A percentile compares a stretch with the other conserved stretches of the same genome.
Evolutionary conservation across 2,113 vertebrate genomes (phyloP).

Genomic region (Piaya cayana): DNA sequence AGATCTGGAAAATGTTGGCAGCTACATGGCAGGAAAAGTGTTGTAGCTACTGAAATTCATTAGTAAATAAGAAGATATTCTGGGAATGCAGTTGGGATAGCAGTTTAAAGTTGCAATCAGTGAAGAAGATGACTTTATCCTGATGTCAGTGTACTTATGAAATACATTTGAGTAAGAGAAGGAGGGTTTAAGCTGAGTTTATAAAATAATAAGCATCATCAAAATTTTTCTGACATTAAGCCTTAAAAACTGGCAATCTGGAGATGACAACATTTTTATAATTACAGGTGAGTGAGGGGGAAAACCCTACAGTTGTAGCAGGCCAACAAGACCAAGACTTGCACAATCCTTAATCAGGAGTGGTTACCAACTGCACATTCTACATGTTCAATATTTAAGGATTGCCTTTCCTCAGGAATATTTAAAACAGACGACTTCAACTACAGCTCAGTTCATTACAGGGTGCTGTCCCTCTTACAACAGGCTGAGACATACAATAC

Average conservation of each 20-base stretch:
- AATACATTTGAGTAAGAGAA: not conserved
- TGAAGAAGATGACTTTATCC: not conserved
- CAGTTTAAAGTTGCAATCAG: not conserved
- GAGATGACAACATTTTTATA: not conserved
- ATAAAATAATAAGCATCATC: not conserved
- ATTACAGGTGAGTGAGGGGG: not conserved
- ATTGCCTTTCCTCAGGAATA: not conserved
- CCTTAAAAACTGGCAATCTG: not conserved
- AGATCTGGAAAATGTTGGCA: not conserved
- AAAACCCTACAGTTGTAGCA: not conserved
- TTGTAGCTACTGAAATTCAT: not conserved
- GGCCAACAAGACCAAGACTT: not conserved
- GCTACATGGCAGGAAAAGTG: not conserved
- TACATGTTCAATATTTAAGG: not conserved
- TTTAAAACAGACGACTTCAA: not conserved
- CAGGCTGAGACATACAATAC: not conserved
- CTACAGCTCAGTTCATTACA: not conserved
- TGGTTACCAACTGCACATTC: not conserved
- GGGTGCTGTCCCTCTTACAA: not conserved
- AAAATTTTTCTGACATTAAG: not conserved
- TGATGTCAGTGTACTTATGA: not conserved
- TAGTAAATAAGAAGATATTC: constrained; percentile 26
- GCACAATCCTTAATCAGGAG: not conserved
- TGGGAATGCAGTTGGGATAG: not conserved
- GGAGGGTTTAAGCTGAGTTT: fast-evolving